Evolutionary conservation across 2,797 vertebrate species (phyloP).

Genomic region (Lepilemur ruficaudatus): DNA sequence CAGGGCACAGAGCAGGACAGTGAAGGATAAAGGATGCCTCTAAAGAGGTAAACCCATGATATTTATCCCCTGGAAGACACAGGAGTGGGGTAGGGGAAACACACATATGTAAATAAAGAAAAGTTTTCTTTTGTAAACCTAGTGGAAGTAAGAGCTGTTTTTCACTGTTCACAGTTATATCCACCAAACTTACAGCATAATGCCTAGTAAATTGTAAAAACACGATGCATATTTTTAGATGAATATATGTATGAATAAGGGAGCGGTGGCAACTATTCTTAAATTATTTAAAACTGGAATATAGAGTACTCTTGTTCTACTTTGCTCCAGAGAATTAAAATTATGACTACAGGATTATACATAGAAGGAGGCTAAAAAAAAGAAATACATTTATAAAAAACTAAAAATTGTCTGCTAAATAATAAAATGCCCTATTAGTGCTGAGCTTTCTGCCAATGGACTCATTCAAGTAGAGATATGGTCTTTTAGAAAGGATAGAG

Average conservation of each 20-base stretch:
- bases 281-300: constrained; percentile 73
- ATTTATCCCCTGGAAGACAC: neutral
- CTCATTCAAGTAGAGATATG: constrained; percentile 34
- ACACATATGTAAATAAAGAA: neutral
- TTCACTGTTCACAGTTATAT: neutral
- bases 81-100: neutral
- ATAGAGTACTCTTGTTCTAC: constrained; percentile 41
- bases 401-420: constrained; percentile 59
- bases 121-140: neutral
- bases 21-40: neutral
- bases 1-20: neutral
- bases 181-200: neutral
- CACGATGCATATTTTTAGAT: constrained; percentile 43
- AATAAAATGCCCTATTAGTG: constrained; percentile 59
- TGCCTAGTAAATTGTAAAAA: constrained; percentile 38
- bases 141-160: neutral
- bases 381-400: constrained; percentile 40
- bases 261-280: constrained; percentile 44
- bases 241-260: constrained; percentile 39
- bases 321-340: constrained; percentile 59
- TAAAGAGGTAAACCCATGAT: neutral
- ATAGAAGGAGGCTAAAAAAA: constrained; percentile 53
- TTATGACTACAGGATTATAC: constrained; percentile 44
- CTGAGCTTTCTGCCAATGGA: constrained; percentile 32
- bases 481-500: neutral